Conservation (phyloP, 1,140 invertebrate genomes). For the Cryptotermes secundus region DNA sequence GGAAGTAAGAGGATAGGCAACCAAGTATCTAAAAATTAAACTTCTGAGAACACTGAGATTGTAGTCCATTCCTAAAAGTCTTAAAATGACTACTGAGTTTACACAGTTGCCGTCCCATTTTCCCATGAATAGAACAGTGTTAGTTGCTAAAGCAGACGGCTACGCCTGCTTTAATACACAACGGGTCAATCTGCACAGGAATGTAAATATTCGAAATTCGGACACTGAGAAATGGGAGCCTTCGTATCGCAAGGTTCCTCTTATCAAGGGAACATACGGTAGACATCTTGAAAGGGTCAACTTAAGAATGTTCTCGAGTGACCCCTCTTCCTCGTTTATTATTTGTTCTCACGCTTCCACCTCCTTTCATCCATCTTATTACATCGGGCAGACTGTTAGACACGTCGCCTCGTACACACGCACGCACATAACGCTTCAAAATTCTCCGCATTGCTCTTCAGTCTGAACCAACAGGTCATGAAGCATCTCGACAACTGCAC, state of each 20-base stretch:
- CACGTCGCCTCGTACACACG: background rate
- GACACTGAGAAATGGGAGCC: background rate
- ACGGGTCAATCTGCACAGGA: background rate
- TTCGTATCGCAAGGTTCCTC: background rate
- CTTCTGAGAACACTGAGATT: no score
- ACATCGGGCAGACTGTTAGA: background rate
- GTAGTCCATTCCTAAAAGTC: no score
- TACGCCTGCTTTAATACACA: background rate
- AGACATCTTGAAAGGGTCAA: background rate
- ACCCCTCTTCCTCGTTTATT: background rate
- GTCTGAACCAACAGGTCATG: background rate
- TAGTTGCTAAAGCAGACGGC: no score
- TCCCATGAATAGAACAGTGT: no score
- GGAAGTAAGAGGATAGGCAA: no score
- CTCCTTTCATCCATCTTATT: background rate
- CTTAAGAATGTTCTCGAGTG: background rate
- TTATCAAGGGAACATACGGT: background rate
- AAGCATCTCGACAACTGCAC: background rate
- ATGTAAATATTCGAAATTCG: background rate
- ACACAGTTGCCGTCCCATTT: no score
- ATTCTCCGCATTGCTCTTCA: background rate
- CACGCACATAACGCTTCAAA: background rate
- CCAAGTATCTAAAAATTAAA: no score
- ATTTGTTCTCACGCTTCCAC: slow-evolving; percentile 11
- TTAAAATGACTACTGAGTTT: no score